Percentiles rank a stretch among this genome's conserved stretches.
phyloP scores from a whole-genome alignment of 2,113 vertebrate genomes.

The Steatornis caripensis region DNA sequence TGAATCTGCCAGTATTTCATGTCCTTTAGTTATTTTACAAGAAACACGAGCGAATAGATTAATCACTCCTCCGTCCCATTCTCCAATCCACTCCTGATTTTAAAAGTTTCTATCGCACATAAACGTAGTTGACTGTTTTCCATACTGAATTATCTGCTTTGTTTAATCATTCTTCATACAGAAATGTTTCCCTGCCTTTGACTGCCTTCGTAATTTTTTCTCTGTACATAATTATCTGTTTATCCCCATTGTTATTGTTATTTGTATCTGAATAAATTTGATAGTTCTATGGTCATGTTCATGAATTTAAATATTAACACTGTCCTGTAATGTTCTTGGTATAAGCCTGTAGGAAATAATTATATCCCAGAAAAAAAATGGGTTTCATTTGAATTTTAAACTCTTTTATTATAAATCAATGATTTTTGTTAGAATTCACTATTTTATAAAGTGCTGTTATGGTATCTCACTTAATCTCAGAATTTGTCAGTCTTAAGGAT shows the following conservation, averaged over 20 bases:
- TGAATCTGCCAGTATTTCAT: not conserved
- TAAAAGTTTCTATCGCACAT: not conserved
- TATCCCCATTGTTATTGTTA: not conserved
- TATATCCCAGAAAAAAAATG: fast-evolving
- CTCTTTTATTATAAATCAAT: not conserved
- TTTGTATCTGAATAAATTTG: not conserved
- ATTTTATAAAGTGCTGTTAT: not conserved
- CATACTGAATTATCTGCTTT: not conserved
- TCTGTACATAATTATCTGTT: not conserved
- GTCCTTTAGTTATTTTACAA: not conserved
- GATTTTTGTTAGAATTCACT: not conserved
- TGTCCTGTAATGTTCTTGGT: not conserved
- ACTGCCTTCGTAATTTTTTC: not conserved
- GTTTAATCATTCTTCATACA: not conserved
- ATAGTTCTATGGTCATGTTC: not conserved
- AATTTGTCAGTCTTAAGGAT: not conserved
- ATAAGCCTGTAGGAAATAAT: not conserved
- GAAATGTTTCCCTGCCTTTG: not conserved
- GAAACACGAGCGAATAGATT: not conserved
- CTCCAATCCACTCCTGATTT: not conserved
- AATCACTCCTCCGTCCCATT: not conserved
- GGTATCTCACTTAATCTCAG: not conserved
- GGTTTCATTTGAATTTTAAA: not conserved
- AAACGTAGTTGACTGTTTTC: not conserved
- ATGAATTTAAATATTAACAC: not conserved